Base-by-base conservation (phyloP, 1,140 invertebrate species). In the Calycopis cecrops region DNA sequence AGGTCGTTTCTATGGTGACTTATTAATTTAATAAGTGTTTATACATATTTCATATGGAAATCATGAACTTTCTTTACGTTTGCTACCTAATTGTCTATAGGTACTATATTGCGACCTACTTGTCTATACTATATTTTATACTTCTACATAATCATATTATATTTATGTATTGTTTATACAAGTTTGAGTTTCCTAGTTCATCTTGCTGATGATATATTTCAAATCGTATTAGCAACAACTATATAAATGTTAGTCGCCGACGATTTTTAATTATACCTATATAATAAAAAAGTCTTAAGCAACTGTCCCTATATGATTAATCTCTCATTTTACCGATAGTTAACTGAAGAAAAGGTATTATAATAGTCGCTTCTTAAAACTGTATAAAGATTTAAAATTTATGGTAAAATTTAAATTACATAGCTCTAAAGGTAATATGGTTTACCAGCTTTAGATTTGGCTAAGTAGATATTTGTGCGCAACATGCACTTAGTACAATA, bases 391-490 rank as follows among this genome's bases (percentile, higher is more conserved):
- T 3, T 28, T 28, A 28, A 2, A 28, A 28, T 28, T 44, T 16
- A 44, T 14, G 14, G 40, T 44, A 44, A 44, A 44, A 16, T 16
- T 44, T 9, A 44, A 16, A 44, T 9, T 16, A 17, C 34, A 47
- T 47, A 42, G 34, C n/a, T 7, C 21, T 9, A 54, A 35, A 53
- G 21, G 40, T 40, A 44, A 44, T 56, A 21, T 61, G 21, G 52
- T 28, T 28, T 28, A 28, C 21, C 21, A 61, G 63, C 51, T 59
- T 61, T 59, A 65, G 55, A 60, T 55, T 52, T 52, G 52, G 17
- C 42, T 65, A 65, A 55, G 63, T 44, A 53, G 57, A 58, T 37
- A 57, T 50, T 48, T 44, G 51, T 57, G 62, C 52, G 35, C 44
- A 55, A 57, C 14, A 51, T 57, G 58, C 62, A 64, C 59, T 52